These are phyloP conservation scores for Scomberomorus guttatus DNA, from an alignment of 2,797 vertebrate genomes.

Conservation along the genomic window DNA sequence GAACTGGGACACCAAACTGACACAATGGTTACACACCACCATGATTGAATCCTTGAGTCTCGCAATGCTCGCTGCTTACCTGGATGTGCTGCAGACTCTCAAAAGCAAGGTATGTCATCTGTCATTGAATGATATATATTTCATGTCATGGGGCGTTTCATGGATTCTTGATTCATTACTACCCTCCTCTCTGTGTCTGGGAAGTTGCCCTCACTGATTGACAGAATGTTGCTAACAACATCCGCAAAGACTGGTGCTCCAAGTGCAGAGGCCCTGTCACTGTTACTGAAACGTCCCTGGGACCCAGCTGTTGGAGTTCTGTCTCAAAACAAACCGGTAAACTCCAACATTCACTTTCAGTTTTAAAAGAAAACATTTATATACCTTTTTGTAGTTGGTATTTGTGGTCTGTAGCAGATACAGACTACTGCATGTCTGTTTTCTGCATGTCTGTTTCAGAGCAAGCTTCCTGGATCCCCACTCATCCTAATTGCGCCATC, in stretches of 20 bases:
- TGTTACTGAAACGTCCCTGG: conserved; percentile 97
- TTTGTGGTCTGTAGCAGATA: background rate
- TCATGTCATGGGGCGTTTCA: too few species aligned
- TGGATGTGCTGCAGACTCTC: conserved; percentile 97
- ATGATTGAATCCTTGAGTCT: conserved; percentile 96
- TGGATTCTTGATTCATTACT: conserved; percentile 13
- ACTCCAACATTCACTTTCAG: background rate
- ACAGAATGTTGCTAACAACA: conserved; percentile 94
- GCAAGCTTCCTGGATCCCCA: conserved; percentile 96
- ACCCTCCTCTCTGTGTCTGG: conserved; percentile 29
- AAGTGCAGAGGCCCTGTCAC: conserved; percentile 94
- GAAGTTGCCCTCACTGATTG: conserved; percentile 95
- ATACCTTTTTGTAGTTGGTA: background rate
- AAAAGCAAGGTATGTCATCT: conserved; percentile 93
- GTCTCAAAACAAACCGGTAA: conserved; percentile 98
- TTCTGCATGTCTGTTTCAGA: conserved; percentile 83
- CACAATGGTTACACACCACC: conserved; percentile 96
- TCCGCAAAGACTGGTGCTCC: conserved; percentile 92
- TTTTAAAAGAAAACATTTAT: background rate
- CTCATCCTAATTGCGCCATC: conserved; percentile 96
- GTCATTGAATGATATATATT: background rate
- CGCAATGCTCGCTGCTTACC: conserved; percentile 94
- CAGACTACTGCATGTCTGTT: conserved; percentile 1
- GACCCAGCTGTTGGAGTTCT: conserved; percentile 97
- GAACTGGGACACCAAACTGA: conserved; percentile 96